Conservation (phyloP, 2,888 invertebrate genomes). For the Ecliptopera silaceata region DNA sequence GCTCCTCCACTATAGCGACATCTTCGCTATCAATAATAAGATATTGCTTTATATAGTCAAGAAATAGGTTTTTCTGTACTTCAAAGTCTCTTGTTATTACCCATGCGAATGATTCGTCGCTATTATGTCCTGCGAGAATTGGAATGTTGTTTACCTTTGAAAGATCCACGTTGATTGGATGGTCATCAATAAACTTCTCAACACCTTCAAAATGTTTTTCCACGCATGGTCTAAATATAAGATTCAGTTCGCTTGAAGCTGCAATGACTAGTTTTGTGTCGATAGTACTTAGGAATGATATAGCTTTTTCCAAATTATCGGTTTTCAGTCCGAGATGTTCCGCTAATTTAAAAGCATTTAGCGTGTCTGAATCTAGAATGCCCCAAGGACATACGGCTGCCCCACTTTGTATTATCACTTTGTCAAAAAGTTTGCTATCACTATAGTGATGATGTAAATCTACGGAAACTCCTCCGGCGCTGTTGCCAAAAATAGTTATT, state of each 20-base stretch:
- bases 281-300: constrained; percentile 37
- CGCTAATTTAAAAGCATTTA: constrained; percentile 40
- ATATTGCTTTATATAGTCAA: not conserved
- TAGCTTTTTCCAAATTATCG: constrained; percentile 38
- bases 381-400: constrained; percentile 33
- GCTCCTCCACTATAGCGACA: constrained; percentile 9
- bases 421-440: constrained; percentile 41
- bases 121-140: constrained; percentile 28
- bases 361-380: constrained; percentile 34
- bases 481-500: constrained; percentile 47
- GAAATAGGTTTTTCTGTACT: constrained; percentile 6
- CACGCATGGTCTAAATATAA: constrained; percentile 32
- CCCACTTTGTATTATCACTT: constrained; percentile 49
- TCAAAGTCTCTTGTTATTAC: constrained; percentile 9
- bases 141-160: constrained; percentile 21
- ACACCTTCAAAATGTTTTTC: constrained; percentile 32
- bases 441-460: constrained; percentile 42
- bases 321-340: constrained; percentile 43
- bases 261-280: constrained; percentile 24
- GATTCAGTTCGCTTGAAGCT: constrained; percentile 19
- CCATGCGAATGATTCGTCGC: constrained; percentile 19
- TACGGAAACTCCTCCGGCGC: constrained; percentile 43
- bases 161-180: constrained; percentile 31
- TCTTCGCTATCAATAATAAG: constrained; percentile 19
- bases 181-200: constrained; percentile 29